Evolutionary conservation across 2,113 vertebrate species (phyloP), one percentile per base, ranked within the genome.

Genomic region (Siniperca knerii): DNA sequence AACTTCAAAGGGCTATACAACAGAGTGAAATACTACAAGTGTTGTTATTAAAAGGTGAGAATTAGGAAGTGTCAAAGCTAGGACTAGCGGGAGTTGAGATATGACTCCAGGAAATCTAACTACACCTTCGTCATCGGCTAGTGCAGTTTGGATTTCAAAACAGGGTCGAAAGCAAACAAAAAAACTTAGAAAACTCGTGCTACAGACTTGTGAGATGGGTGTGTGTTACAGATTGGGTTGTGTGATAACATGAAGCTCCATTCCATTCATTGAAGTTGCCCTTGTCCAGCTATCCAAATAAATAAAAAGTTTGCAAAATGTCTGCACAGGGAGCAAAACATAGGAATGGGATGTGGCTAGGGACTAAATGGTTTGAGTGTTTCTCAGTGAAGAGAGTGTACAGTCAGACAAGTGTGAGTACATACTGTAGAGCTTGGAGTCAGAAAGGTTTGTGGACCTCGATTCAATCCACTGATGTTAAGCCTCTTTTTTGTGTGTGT

Each of bases 381-480:
- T 54, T 80, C 85, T 68, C 40, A 88, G 70, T 89, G 81, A 78
- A 48, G 60, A 81, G 29, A 66, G 60, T 75, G 73, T 35, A 50
- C 60, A 57, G 67, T 79, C 66, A 84, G 52, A 81, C 18, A 52
- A 50, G 69, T 66, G 62, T 20, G 62, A 89, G 75, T 58, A 25
- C 37, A 71, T 20, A 44, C 83, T 82, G 90, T 61, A 81, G 35
- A 86, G 84, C 84, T 91, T 87, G 83, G 91, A 91, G 79, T 85
- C 86, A 82, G 85, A 61, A 86, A 87, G 81, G 82, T 83, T 81
- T 81, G 40, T 65, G 62, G 84, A 82, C 81, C 82, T 92, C 44
- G 12, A 66, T 48, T 85, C 33, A 83, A 52, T 77, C 82, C 42
- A 25, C 54, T 77, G 33, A 75, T 58, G 55, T 42, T 75, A 21